phyloP scores from a whole-genome alignment of 1,140 invertebrate species.

The Bombyx mandarina region DNA sequence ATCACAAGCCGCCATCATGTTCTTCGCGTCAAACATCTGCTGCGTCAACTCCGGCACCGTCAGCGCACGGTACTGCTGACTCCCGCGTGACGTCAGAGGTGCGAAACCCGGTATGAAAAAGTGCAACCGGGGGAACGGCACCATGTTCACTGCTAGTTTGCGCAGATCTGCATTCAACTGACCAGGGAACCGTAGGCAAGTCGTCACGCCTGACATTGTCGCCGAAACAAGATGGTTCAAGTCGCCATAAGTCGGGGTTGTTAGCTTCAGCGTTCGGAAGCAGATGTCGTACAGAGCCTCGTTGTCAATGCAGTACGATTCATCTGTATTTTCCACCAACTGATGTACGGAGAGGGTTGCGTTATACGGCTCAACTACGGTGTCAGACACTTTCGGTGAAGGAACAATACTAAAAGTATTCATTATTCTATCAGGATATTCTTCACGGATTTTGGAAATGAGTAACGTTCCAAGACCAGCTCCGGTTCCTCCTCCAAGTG shows the following conservation, averaged over 20 bases:
- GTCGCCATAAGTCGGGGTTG: conserved; percentile 8
- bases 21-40: conserved; percentile 93
- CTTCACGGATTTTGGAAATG: conserved; percentile 78
- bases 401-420: conserved; percentile 87
- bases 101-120: conserved; percentile 97
- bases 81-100: conserved; percentile 71
- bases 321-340: conserved; percentile 84
- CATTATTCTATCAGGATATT: conserved; percentile 84
- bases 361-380: conserved; percentile 85
- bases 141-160: conserved; percentile 93
- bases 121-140: conserved; percentile 93
- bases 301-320: conserved; percentile 79
- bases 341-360: conserved; percentile 84
- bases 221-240: too few species aligned
- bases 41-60: conserved; percentile 92
- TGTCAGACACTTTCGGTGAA: conserved; percentile 84
- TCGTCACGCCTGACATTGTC: conserved; percentile 27
- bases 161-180: conserved; percentile 89
- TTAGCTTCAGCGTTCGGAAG: conserved; percentile 77
- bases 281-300: conserved; percentile 74
- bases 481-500: conserved; percentile 80
- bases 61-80: conserved; percentile 82
- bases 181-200: conserved; percentile 82
- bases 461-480: conserved; percentile 81
- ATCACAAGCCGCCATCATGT: conserved; percentile 97